Conservation (phyloP, 2,888 invertebrate species). For the Diaperis boleti region DNA sequence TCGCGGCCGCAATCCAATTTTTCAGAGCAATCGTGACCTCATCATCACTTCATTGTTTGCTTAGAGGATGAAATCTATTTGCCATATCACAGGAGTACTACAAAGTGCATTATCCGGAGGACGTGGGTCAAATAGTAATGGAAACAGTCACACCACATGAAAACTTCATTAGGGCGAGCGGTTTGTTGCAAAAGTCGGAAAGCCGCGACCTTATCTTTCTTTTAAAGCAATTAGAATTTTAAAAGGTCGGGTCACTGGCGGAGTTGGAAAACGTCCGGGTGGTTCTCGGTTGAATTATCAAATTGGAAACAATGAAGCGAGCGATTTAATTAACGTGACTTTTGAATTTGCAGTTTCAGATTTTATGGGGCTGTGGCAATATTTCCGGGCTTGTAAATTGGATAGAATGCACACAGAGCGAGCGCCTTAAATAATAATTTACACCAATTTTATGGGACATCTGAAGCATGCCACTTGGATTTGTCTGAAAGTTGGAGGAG, state of each 20-base stretch:
- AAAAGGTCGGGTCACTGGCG: constrained; percentile 9
- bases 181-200: constrained; percentile 17
- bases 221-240: constrained; percentile 11
- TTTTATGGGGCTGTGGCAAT: too few relatives aligned
- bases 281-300: too few relatives aligned
- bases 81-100: constrained; percentile 20
- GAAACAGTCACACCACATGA: constrained; percentile 11
- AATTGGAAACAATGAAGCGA: not conserved
- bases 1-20: too few relatives aligned
- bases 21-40: constrained; percentile 22
- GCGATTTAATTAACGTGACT: too few relatives aligned
- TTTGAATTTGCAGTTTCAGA: too few relatives aligned
- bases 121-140: constrained; percentile 25
- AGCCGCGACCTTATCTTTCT: constrained; percentile 4
- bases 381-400: too few relatives aligned
- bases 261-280: not conserved
- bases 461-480: too few relatives aligned
- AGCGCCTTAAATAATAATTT: too few relatives aligned
- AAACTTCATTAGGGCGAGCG: constrained; percentile 12
- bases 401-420: too few relatives aligned
- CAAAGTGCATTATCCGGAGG: constrained; percentile 25
- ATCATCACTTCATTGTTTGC: constrained; percentile 18
- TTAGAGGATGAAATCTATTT: constrained; percentile 23
- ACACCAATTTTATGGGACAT: too few relatives aligned
- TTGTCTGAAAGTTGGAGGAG: too few relatives aligned